A percentile compares a stretch with the other conserved stretches of the same genome.
Conservation (phyloP, 92 coral and sea anemone species). For the Anthopleura xanthogrammica region DNA sequence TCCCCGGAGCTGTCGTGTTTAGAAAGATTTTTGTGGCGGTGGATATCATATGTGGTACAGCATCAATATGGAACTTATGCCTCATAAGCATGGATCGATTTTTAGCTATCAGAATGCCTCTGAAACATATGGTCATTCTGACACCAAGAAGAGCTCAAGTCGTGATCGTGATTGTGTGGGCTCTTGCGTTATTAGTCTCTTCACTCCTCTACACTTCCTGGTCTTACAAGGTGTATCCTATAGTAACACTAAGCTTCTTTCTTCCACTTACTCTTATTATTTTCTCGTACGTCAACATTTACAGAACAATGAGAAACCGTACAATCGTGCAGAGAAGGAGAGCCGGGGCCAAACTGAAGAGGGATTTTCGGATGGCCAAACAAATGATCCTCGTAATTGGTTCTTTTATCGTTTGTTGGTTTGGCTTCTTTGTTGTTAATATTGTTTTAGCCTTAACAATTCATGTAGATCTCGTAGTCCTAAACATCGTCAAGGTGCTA, state of each 20-base stretch:
- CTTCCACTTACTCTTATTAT: slow-evolving; percentile 78
- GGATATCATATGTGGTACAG: slow-evolving; percentile 84
- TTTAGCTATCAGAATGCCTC: slow-evolving; percentile 81
- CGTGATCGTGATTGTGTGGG: slow-evolving; percentile 82
- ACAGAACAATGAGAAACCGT: slow-evolving; percentile 71
- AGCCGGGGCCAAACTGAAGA: slow-evolving; percentile 70
- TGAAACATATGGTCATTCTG: slow-evolving; percentile 80
- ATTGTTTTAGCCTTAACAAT: slow-evolving; percentile 53
- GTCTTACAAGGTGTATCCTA: slow-evolving; percentile 72
- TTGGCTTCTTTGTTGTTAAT: slow-evolving; percentile 82
- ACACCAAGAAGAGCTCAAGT: slow-evolving; percentile 76
- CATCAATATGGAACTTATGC: slow-evolving; percentile 98
- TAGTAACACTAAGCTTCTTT: slow-evolving; percentile 73
- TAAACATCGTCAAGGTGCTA: slow-evolving; percentile 78
- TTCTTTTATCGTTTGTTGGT: slow-evolving; percentile 87
- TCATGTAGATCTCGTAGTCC: slow-evolving; percentile 39
- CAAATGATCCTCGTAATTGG: slow-evolving; percentile 92
- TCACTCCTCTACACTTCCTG: slow-evolving; percentile 65
- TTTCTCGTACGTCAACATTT: slow-evolving; percentile 81
- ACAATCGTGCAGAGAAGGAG: slow-evolving; percentile 55
- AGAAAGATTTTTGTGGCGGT: slow-evolving; percentile 66
- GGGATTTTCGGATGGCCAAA: slow-evolving; percentile 88
- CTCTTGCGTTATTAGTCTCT: slow-evolving; percentile 64
- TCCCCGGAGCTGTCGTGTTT: slow-evolving; percentile 62
- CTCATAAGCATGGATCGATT: slow-evolving; percentile 92